A percentile compares a stretch with the other conserved stretches of the same genome.
phyloP scores from a whole-genome alignment of 2,888 invertebrate genomes.

The Hedychridium roseum region DNA sequence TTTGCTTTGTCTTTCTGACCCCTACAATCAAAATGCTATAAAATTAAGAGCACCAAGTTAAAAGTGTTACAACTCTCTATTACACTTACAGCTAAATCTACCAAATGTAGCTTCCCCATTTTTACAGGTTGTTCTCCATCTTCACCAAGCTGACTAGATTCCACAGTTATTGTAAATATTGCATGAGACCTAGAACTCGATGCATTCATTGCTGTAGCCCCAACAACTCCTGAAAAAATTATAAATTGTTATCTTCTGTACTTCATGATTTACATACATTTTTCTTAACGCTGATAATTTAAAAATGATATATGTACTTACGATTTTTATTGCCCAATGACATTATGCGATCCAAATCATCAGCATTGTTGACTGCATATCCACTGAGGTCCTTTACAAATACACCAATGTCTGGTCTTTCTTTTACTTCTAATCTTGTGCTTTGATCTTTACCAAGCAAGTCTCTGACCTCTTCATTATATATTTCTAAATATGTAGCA shows the following conservation, averaged over 20 bases:
- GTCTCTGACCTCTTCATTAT: slow-evolving; percentile 98
- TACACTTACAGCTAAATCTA: slow-evolving; percentile 94
- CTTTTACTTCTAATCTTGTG: slow-evolving; percentile 89
- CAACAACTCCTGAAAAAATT: slow-evolving; percentile 73
- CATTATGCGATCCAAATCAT: slow-evolving; percentile 95
- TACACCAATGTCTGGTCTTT: slow-evolving; percentile 94
- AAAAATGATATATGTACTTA: slow-evolving; percentile 54
- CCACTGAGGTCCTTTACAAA: slow-evolving; percentile 97
- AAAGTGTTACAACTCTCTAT: too few species aligned
- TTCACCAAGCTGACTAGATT: slow-evolving; percentile 85
- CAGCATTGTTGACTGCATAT: slow-evolving; percentile 97
- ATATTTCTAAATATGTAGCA: slow-evolving; percentile 98
- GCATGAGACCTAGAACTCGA: slow-evolving; percentile 97
- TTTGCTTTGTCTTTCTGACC: slow-evolving; percentile 96
- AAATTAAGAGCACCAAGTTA: neutral
- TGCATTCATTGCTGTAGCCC: slow-evolving; percentile 97
- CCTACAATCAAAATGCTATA: slow-evolving; percentile 66
- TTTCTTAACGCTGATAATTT: neutral
- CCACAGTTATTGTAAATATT: slow-evolving; percentile 97
- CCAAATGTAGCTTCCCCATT: slow-evolving; percentile 96
- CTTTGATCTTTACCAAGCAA: slow-evolving; percentile 88
- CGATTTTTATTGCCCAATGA: slow-evolving; percentile 96
- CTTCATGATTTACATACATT: neutral
- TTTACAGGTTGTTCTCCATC: slow-evolving; percentile 89
- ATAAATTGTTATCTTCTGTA: slow-evolving; percentile 21